Conservation (phyloP, 2,797 vertebrate species). For the Antrozous pallidus region DNA sequence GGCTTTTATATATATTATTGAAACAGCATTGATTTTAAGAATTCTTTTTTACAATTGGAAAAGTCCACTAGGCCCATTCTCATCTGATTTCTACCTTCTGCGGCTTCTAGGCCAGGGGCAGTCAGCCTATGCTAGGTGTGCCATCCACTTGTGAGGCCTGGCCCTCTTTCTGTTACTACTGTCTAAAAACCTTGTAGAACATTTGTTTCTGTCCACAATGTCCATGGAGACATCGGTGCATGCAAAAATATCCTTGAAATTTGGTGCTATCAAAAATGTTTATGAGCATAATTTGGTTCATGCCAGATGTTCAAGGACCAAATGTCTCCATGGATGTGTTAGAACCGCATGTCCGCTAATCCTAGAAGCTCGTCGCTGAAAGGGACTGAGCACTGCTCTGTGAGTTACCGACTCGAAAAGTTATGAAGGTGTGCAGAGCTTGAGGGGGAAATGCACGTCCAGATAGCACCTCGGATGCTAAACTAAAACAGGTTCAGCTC, state of each 20-base stretch:
- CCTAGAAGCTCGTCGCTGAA: neutral
- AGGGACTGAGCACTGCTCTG: neutral
- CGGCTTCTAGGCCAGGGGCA: neutral
- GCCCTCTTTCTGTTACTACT: neutral
- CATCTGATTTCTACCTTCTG: neutral
- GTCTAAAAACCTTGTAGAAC: too few relatives aligned
- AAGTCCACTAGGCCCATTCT: neutral
- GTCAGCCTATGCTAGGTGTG: neutral
- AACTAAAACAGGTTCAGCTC: neutral
- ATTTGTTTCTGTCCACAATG: too few relatives aligned
- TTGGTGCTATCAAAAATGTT: neutral
- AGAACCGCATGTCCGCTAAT: neutral
- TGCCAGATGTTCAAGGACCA: neutral
- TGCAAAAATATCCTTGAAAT: too few relatives aligned
- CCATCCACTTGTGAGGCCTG: neutral
- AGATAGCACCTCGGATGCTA: neutral
- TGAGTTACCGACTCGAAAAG: neutral
- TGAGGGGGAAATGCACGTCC: neutral
- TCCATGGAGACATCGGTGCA: too few relatives aligned
- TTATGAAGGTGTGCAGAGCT: neutral
- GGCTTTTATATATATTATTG: neutral
- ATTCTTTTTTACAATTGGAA: neutral
- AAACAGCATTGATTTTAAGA: neutral
- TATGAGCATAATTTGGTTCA: neutral
- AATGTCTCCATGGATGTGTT: neutral